Evolutionary conservation across 2,888 invertebrate genomes (phyloP).

Genomic region (Petrolisthes manimaculis): DNA sequence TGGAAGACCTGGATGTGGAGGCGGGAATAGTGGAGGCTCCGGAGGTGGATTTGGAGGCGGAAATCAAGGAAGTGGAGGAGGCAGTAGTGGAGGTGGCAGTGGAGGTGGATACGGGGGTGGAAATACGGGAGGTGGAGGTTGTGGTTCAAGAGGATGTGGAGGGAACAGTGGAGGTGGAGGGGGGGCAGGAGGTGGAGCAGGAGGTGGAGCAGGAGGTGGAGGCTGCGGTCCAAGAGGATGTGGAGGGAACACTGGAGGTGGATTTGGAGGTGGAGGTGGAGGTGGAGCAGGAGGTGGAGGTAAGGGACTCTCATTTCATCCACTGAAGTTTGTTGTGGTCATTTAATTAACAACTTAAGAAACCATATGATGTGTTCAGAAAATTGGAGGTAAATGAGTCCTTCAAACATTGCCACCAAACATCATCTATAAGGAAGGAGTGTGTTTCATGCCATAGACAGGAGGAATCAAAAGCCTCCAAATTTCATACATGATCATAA

Average conservation of each 20-base stretch:
- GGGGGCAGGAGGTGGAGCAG: background rate
- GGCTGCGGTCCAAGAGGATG: background rate
- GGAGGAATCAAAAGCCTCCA: too few species aligned
- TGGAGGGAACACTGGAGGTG: slow-evolving; percentile 1
- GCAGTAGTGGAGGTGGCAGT: background rate
- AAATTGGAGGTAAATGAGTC: too few species aligned
- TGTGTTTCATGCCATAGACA: too few species aligned
- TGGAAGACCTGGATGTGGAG: slow-evolving; percentile 1
- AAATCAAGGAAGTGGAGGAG: background rate
- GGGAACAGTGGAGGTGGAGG: background rate
- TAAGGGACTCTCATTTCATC: background rate
- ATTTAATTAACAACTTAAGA: too few species aligned
- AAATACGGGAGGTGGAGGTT: background rate
- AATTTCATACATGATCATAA: too few species aligned
- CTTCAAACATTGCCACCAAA: too few species aligned
- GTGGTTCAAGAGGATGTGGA: background rate
- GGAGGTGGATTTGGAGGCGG: slow-evolving; percentile 9
- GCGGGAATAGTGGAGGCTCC: background rate
- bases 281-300: background rate
- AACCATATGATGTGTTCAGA: too few species aligned
- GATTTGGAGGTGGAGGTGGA: background rate
- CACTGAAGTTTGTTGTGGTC: too few species aligned
- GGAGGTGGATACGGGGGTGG: background rate
- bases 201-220: background rate
- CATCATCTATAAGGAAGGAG: too few species aligned